These are phyloP conservation scores for Zoanthus sociatus DNA, from an alignment of 92 coral and sea anemone genomes.

Conservation along the genomic window DNA sequence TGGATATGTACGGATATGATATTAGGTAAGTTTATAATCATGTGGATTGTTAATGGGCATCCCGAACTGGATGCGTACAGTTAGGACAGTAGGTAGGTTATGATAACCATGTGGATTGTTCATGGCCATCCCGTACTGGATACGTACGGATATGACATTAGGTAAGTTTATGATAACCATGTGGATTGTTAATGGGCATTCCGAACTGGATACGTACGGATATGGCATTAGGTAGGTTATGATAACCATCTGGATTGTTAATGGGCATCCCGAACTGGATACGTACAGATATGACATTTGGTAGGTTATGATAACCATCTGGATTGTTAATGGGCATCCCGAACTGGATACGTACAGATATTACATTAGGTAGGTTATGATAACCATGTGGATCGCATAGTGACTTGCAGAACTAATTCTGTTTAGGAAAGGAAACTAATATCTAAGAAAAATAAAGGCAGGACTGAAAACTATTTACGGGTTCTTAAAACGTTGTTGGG, in stretches of 20 bases:
- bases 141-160: background rate
- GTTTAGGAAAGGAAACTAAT: no score
- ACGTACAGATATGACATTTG: background rate
- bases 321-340: background rate
- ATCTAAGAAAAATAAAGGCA: no score
- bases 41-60: slow-evolving; percentile 87
- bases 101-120: background rate
- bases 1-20: slow-evolving; percentile 70
- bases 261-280: background rate
- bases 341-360: background rate
- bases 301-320: background rate
- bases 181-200: background rate
- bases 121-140: background rate
- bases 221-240: background rate
- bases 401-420: no score
- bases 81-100: background rate
- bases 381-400: background rate
- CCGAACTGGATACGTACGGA: background rate
- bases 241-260: background rate
- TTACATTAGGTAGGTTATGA: background rate
- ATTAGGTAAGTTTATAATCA: slow-evolving; percentile 13
- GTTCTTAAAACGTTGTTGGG: no score
- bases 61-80: slow-evolving; percentile 46
- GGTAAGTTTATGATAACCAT: background rate
- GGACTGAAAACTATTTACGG: no score